Base-by-base conservation (phyloP, 2,888 invertebrate genomes). In the Drosophila meridionalis region DNA sequence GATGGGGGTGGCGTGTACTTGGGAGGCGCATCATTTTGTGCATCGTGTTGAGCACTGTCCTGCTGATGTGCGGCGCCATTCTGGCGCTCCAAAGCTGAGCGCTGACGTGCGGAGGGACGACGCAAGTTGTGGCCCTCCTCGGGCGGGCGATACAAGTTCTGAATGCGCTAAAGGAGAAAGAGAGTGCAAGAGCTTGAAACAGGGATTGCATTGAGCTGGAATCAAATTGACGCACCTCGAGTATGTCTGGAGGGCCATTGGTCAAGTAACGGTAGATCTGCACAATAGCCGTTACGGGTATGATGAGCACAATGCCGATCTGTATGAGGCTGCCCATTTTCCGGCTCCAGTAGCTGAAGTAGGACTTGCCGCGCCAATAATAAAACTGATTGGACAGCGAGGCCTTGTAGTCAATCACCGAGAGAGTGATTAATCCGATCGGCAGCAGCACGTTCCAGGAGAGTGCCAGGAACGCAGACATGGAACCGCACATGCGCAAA, bases 1-100 rank as follows among this genome's bases (percentile, higher is more conserved):
- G 97, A 97, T 0, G 98, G 98, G 3, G 98, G 98, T 0, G 98
- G 98, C 0, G 98, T 98, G 93, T 98, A 98, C 92, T 98, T 98
- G 58, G 98, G 98, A 4, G 98, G 98, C 2, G 97, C 97, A 94
- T 97, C 97, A 87, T 95, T 95, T 50, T 91, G 84, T 40, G 73
- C 73, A 36, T 89, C 78, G 12, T 71, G 72, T 14, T 79, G 81
- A 1, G 36, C 58, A 20, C 56, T 58, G 3, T 86, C 82, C 30
- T 79, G 79, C 43, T 76, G 69, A 45, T 72, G 72, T 0, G 60
- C 61, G 3, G 70, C 12, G 1, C 73, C 73, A 66, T 86, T 86
- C 38, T 83, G 82, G 4, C 86, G 82, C 5, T 70, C 75, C 38
- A 74, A 73, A 0, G 69, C 61, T 3, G 80, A 67, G 11, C 77